Evolutionary conservation across 2,888 invertebrate species (phyloP).

Genomic region (Trachelus stipa): DNA sequence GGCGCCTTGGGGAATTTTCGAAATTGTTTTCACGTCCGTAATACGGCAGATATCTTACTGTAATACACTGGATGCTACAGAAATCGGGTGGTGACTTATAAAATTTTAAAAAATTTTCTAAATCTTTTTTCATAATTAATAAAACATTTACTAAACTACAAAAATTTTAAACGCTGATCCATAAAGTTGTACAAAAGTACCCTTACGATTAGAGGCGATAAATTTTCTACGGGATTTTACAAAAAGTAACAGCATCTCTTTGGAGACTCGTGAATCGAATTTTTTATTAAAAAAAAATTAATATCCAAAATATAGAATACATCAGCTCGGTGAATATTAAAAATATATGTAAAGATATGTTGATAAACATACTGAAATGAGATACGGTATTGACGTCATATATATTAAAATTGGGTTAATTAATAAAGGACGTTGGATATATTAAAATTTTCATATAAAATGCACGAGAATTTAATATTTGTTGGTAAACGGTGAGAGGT

Average conservation of each 20-base stretch:
- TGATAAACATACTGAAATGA: not conserved
- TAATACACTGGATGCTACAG: not conserved
- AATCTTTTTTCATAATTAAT: no score
- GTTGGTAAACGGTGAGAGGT: not conserved
- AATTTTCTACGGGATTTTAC: not conserved
- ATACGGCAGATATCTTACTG: not conserved
- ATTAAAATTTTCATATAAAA: conserved; percentile 1
- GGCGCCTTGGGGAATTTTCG: not conserved
- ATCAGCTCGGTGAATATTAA: not conserved
- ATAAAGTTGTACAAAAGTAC: not conserved
- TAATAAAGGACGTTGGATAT: conserved; percentile 1
- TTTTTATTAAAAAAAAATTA: not conserved
- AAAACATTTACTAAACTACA: not conserved
- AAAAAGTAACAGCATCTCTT: not conserved
- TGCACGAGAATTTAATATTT: not conserved
- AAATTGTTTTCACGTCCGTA: not conserved
- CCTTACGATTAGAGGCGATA: not conserved
- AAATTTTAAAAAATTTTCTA: no score
- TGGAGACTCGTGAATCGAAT: not conserved
- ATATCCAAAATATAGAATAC: not conserved
- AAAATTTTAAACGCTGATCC: not conserved
- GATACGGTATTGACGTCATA: not conserved
- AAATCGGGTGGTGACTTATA: no score
- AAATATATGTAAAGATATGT: not conserved
- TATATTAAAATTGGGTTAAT: not conserved